A percentile compares a stretch with the other conserved stretches of the same genome.
Conservation (phyloP, 2,888 invertebrate genomes). For the Eumacrocentrus americanus region DNA sequence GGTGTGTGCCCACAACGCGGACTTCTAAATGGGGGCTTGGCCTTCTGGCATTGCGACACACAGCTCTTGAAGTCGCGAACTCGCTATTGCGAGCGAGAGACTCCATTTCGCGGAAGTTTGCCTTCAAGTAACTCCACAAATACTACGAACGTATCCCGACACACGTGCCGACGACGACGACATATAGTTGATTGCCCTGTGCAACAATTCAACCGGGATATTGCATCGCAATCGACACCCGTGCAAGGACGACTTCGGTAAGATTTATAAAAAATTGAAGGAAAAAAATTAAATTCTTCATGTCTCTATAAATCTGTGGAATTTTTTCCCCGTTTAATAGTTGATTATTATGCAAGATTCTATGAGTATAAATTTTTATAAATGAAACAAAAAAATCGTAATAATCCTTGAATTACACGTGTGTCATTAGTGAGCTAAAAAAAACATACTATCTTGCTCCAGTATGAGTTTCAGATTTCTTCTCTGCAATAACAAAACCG, state of each 20-base stretch:
- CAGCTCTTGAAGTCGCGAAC: conserved; percentile 13
- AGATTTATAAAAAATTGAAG: too few species aligned
- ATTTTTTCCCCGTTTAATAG: too few species aligned
- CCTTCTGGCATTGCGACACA: conserved; percentile 60
- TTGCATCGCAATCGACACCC: not conserved
- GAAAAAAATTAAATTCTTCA: too few species aligned
- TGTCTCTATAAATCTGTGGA: too few species aligned
- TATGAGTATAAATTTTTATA: too few species aligned
- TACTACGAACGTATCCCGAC: conserved; percentile 50
- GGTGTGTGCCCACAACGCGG: conserved; percentile 37
- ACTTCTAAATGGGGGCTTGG: conserved; percentile 57
- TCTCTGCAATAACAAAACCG: not conserved
- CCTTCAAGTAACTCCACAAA: conserved; percentile 57
- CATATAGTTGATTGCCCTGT: conserved; percentile 14
- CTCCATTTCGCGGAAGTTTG: conserved; percentile 56
- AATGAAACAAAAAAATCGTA: not conserved
- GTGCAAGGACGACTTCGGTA: not conserved
- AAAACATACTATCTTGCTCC: not conserved
- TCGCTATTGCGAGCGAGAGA: conserved; percentile 28
- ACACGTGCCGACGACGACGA: conserved; percentile 46
- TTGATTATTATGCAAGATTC: too few species aligned
- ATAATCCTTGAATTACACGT: not conserved
- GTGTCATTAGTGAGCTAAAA: not conserved
- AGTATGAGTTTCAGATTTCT: not conserved
- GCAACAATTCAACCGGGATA: not conserved